These are phyloP conservation scores for Phaedon cochleariae DNA, from an alignment of 2,888 invertebrate species.

Conservation along the genomic window DNA sequence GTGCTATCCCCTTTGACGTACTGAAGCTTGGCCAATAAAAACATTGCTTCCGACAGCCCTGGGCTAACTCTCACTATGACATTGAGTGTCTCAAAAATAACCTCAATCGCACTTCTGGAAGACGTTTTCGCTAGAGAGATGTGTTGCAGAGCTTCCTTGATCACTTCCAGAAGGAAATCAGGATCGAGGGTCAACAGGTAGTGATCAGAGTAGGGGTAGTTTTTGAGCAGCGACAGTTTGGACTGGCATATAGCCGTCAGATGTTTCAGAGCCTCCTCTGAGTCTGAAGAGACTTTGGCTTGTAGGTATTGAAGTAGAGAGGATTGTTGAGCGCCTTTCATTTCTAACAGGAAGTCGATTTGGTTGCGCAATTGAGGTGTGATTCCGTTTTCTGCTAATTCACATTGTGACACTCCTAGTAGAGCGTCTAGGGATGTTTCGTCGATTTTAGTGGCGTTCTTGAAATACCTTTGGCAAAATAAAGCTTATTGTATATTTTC, in stretches of 20 bases:
- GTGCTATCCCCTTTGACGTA: slow-evolving; percentile 81
- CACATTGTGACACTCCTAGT: slow-evolving; percentile 84
- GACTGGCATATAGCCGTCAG: slow-evolving; percentile 71
- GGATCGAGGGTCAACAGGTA: slow-evolving; percentile 79
- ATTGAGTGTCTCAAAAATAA: slow-evolving; percentile 66
- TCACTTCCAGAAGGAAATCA: slow-evolving; percentile 83
- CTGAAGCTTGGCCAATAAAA: slow-evolving; percentile 80
- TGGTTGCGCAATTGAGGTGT: slow-evolving; percentile 83
- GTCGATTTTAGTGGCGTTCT: slow-evolving; percentile 82
- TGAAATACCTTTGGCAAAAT: slow-evolving; percentile 42
- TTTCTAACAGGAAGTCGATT: slow-evolving; percentile 84
- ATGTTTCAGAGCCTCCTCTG: slow-evolving; percentile 66
- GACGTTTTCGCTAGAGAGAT: too few relatives aligned
- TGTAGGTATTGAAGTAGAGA: slow-evolving; percentile 72
- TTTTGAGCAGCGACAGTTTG: slow-evolving; percentile 64
- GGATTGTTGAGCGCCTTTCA: slow-evolving; percentile 74
- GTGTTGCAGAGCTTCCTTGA: too few relatives aligned
- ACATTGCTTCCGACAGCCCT: slow-evolving; percentile 74
- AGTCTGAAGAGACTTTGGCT: slow-evolving; percentile 69
- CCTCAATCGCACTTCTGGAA: too few relatives aligned
- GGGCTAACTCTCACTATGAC: slow-evolving; percentile 82
- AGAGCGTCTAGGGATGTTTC: slow-evolving; percentile 83
- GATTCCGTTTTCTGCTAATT: slow-evolving; percentile 76
- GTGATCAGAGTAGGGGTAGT: slow-evolving; percentile 74
- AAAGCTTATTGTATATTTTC: too few relatives aligned